Evolutionary conservation across 2,113 vertebrate species (phyloP).

Genomic region (Cyanoliseus patagonus): DNA sequence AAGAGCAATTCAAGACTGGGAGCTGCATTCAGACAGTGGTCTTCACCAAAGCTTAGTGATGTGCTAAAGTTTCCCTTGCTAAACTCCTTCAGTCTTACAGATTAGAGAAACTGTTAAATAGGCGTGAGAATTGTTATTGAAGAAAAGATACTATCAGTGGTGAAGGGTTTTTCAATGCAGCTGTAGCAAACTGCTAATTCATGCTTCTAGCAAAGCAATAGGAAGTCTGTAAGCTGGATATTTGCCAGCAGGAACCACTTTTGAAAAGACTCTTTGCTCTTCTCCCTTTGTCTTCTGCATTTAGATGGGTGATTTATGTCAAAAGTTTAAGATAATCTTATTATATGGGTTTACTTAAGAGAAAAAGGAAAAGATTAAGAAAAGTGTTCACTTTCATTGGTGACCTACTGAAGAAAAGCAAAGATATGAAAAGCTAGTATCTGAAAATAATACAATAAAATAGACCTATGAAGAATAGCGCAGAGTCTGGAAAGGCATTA

Average conservation of each 20-base stretch:
- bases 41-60: background rate
- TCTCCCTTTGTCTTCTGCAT: background rate
- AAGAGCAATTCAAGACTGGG: background rate
- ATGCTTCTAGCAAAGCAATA: slow-evolving; percentile 23
- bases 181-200: background rate
- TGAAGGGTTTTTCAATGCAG: background rate
- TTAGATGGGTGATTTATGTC: background rate
- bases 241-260: slow-evolving; percentile 29
- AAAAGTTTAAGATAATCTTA: slow-evolving; percentile 28
- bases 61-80: background rate
- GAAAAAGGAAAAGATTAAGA: background rate
- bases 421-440: background rate
- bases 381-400: background rate
- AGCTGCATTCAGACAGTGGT: background rate
- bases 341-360: background rate
- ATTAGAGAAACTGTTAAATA: background rate
- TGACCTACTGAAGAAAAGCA: background rate
- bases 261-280: slow-evolving; percentile 19
- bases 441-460: background rate
- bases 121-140: background rate
- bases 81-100: background rate
- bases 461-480: background rate
- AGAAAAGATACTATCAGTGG: background rate
- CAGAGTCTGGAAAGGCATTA: background rate
- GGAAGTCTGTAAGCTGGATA: slow-evolving; percentile 15